These are phyloP conservation scores for Benthosema pterotum DNA, from an alignment of 2,797 vertebrate species.

Conservation along the genomic window DNA sequence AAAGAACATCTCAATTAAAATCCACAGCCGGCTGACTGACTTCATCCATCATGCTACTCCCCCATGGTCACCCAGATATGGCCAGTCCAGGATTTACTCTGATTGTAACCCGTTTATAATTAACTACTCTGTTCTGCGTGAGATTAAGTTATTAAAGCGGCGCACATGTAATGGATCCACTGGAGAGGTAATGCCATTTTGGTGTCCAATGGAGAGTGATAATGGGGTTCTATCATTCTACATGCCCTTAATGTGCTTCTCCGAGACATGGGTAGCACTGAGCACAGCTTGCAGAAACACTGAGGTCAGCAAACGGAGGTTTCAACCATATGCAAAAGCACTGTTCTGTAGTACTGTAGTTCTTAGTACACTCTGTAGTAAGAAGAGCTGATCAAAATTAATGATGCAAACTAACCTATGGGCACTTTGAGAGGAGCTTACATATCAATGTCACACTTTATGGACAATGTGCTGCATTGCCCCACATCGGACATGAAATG, in stretches of 20 bases:
- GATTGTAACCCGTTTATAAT: slow-evolving; percentile 54
- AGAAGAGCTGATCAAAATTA: background rate
- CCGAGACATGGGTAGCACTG: background rate
- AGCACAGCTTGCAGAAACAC: background rate
- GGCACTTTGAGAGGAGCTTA: background rate
- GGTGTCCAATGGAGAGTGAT: slow-evolving; percentile 25
- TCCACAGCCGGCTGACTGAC: slow-evolving; percentile 51
- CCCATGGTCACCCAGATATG: slow-evolving; percentile 36
- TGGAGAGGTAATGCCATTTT: slow-evolving; percentile 22
- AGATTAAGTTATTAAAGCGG: slow-evolving; percentile 24
- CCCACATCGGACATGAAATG: background rate
- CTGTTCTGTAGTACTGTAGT: too few species aligned
- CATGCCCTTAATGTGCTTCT: slow-evolving; percentile 8
- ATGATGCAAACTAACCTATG: background rate
- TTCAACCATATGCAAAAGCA: background rate
- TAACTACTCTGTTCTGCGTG: slow-evolving; percentile 23
- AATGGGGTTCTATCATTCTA: slow-evolving; percentile 29
- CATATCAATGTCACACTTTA: background rate
- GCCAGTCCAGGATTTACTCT: slow-evolving; percentile 21
- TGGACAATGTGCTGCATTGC: background rate
- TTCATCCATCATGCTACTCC: slow-evolving; percentile 55
- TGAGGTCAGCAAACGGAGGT: background rate
- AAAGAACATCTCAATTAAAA: slow-evolving; percentile 69
- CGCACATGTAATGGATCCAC: slow-evolving; percentile 38
- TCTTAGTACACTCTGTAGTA: too few species aligned